phyloP scores from a whole-genome alignment of 2,797 vertebrate species.

The Tapirus indicus region DNA sequence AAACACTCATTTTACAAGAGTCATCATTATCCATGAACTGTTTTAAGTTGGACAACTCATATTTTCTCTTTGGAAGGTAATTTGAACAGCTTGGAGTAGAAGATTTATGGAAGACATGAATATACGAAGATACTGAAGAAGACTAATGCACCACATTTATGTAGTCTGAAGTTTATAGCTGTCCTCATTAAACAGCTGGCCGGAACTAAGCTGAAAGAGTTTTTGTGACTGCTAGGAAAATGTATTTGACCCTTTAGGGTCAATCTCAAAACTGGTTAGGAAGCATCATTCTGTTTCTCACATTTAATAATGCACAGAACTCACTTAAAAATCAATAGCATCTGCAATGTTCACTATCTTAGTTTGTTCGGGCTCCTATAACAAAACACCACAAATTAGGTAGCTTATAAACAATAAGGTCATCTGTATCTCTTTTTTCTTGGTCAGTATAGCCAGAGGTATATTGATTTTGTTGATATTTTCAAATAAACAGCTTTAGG shows the following conservation, averaged over 20 bases:
- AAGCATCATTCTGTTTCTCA: slow-evolving; percentile 34
- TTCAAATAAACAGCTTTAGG: neutral
- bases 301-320: neutral
- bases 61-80: slow-evolving; percentile 71
- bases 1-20: slow-evolving; percentile 37
- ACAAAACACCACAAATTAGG: neutral
- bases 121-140: slow-evolving; percentile 48
- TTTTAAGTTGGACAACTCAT: slow-evolving; percentile 59
- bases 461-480: neutral
- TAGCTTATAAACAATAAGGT: neutral
- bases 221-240: slow-evolving; percentile 57
- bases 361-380: neutral
- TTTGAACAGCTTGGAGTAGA: slow-evolving; percentile 59
- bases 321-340: slow-evolving; percentile 10
- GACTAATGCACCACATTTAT: slow-evolving; percentile 59
- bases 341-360: neutral
- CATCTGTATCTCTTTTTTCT: neutral
- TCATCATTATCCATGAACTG: slow-evolving; percentile 48
- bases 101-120: slow-evolving; percentile 61
- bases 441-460: neutral
- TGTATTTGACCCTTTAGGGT: neutral
- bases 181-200: slow-evolving; percentile 69
- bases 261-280: slow-evolving; percentile 13
- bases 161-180: slow-evolving; percentile 56
- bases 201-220: slow-evolving; percentile 40